Conservation (phyloP, 1,140 invertebrate species). For the Acromyrmex heyeri region DNA sequence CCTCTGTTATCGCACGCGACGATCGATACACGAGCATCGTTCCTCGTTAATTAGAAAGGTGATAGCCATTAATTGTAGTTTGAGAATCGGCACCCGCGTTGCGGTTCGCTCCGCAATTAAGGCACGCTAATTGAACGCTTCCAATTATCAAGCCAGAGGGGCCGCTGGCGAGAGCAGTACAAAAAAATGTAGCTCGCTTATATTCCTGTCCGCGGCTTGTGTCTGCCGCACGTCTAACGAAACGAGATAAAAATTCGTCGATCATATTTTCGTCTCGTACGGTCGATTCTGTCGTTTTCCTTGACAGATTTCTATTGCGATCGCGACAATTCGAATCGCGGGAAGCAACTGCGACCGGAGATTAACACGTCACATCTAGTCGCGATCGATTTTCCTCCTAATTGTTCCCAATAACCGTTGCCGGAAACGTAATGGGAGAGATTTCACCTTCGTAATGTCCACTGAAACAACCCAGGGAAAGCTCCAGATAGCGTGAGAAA, state of each 20-base stretch:
- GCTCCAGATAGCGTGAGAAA: slow-evolving; percentile 44
- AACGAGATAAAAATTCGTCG: slow-evolving; percentile 48
- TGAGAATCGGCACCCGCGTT: slow-evolving; percentile 77
- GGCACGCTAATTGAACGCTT: slow-evolving; percentile 81
- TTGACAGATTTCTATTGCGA: slow-evolving; percentile 17
- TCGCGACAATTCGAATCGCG: slow-evolving; percentile 4
- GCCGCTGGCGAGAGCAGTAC: neutral
- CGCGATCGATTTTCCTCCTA: slow-evolving; percentile 45
- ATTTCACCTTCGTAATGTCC: slow-evolving; percentile 44
- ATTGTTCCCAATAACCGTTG: slow-evolving; percentile 52
- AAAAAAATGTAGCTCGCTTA: slow-evolving; percentile 25
- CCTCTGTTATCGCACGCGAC: slow-evolving; percentile 51
- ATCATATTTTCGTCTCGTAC: slow-evolving; percentile 47
- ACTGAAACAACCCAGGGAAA: slow-evolving; percentile 39
- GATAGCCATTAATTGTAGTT: slow-evolving; percentile 81
- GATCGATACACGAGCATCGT: slow-evolving; percentile 74
- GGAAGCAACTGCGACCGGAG: slow-evolving; percentile 1
- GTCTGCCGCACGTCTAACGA: slow-evolving; percentile 47
- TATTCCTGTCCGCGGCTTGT: neutral
- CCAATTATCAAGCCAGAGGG: slow-evolving; percentile 77
- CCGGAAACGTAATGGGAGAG: slow-evolving; percentile 26
- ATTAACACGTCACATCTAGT: slow-evolving; percentile 50
- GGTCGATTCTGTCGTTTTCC: neutral
- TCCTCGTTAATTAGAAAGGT: slow-evolving; percentile 82
- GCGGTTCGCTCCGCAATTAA: slow-evolving; percentile 78